Evolutionary conservation across 1,140 invertebrate species (phyloP), one percentile per base, ranked within the genome.

Genomic region (Samia ricini): DNA sequence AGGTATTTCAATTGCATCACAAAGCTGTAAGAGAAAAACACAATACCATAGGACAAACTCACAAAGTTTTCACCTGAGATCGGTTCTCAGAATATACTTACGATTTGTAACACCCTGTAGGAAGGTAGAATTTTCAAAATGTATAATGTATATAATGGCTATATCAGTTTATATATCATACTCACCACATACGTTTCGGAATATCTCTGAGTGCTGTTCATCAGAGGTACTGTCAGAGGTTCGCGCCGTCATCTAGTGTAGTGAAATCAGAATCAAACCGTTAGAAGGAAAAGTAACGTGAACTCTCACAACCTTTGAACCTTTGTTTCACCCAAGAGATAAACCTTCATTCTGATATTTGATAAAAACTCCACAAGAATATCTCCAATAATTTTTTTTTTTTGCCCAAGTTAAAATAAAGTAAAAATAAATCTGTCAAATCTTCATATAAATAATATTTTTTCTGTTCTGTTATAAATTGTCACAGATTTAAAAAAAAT

Each of bases 201-300:
- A 42, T 1, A 42, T 42, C 33, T 42, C 33, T 42, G 33, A 42
- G 33, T 42, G 33, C 33, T 42, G 33, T 42, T 42, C 15, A 15
- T 15, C 10, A 42, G 33, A 42, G 33, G 33, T n/a, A n/a, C n/a
- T n/a, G n/a, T n/a, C n/a, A 5, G 33, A 12, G 33, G 10, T 42
- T 42, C 8, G 7, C 82, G 69, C 74, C 76, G 56, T 69, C 60
- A 88, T 88, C 85, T 85, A 88, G 60, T 80, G 66, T 84, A 74
- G 78, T 78, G 48, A 83, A 85, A 81, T 75, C 74, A 88, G 80
- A 88, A 84, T 85, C 82, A 85, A 74, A 74, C 68, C 61, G 79
- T 86, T 86, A 85, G 82, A 84, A 54, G 36, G n/a, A 26, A 60
- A 65, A 63, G 52, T 52, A 12, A 57, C 22, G 19, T 54, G 33